Conservation (phyloP, 2,888 invertebrate genomes). For the Tenthredo distinguenda region DNA sequence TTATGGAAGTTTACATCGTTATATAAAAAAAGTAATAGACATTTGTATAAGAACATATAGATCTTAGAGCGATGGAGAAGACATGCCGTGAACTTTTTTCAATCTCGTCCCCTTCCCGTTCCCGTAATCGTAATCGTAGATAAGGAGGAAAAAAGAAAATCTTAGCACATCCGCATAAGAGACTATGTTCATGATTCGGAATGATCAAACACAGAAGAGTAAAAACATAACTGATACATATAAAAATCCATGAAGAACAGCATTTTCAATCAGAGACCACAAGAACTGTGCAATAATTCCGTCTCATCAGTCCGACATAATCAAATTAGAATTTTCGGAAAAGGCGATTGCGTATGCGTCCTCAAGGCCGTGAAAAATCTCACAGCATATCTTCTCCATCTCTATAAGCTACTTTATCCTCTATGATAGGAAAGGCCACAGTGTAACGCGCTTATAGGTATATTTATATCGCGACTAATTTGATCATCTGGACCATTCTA, state of each 20-base stretch:
- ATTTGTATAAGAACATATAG: slow-evolving; percentile 1
- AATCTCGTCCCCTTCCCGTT: not conserved
- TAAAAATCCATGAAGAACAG: not conserved
- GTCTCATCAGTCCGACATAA: not conserved
- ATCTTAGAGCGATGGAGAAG: not conserved
- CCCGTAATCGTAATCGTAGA: not conserved
- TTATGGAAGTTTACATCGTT: not conserved
- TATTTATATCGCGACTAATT: slow-evolving; percentile 10
- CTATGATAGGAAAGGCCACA: slow-evolving; percentile 36
- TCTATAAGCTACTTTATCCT: not conserved
- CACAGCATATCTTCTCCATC: not conserved
- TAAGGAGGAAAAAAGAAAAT: not conserved
- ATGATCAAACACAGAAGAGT: not conserved
- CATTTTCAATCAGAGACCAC: not conserved
- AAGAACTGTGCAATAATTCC: not conserved
- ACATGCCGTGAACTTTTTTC: not conserved
- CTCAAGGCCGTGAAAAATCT: not conserved
- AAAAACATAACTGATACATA: not conserved
- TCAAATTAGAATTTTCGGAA: not conserved
- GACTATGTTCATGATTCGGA: not conserved
- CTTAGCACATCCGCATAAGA: not conserved
- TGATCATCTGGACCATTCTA: not conserved
- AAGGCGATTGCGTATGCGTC: not conserved
- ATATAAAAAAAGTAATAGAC: not conserved
- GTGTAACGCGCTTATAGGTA: not conserved